Base-by-base conservation (phyloP, 2,113 vertebrate species). In the Phodopus roborovskii region DNA sequence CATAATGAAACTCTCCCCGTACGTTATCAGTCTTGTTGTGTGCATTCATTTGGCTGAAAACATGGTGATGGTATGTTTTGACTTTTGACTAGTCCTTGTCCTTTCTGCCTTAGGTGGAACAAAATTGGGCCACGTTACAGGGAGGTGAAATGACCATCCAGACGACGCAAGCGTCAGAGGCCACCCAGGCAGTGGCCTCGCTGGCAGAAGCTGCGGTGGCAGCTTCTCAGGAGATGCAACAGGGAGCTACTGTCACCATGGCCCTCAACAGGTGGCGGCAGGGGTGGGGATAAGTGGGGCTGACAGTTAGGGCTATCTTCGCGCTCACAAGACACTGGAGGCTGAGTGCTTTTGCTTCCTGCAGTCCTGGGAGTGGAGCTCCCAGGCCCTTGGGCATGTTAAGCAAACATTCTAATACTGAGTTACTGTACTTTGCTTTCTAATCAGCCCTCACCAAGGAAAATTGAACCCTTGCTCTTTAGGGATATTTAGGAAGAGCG, bases 61-160 rank as follows among this genome's bases (percentile, higher is more conserved):
- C 53, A 53, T 90, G 78, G 48, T 60, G 86, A 1, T 82, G 81
- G 85, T 94, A 93, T 81, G 68, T 53, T 0, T 83, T 39, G 7
- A 3, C 19, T 39, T 77, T 94, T 97, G 28, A 96, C 42, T 45
- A 70, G 24, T 56, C 79, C 19, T 0, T 89, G 77, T 89, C 10
- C 94, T 77, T 73, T 84, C 62, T 94, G 68, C 0, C 0, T 73
- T 82, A 99, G 99, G 99, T 99, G 95, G 99, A 99, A 96, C 99
- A 99, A 98, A 99, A 99, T 97, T 99, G 99, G 99, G 99, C 99
- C 42, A 99, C 99, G 24, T 98, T 99, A 45, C 99, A 99, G 91
- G 99, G 99, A 0, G 99, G 99, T 0, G 99, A 99, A 98, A 99
- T 99, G 99, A 99, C 99, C n/a, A 99, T 99, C 98, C 99, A 99